Evolutionary conservation across 2,113 vertebrate species (phyloP).

Genomic region (Vulpes vulpes): DNA sequence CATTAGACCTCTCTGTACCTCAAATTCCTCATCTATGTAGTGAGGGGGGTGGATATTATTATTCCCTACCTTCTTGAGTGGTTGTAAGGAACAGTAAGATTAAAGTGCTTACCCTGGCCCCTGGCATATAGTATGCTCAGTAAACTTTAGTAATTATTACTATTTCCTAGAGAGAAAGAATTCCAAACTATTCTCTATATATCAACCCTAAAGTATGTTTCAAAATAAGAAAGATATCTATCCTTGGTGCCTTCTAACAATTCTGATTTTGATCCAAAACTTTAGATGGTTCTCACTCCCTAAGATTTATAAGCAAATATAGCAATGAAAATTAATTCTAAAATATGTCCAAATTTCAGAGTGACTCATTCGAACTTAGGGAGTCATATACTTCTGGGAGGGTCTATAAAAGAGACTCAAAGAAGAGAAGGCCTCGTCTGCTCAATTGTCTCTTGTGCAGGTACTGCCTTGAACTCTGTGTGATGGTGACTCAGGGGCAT

Average conservation of each 20-base stretch:
- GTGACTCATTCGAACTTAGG: neutral
- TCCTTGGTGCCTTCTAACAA: neutral
- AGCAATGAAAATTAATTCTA: neutral
- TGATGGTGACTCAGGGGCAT: neutral
- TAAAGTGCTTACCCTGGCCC: neutral
- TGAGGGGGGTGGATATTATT: neutral
- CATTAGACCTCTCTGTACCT: neutral
- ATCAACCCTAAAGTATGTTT: neutral
- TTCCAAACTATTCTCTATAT: neutral
- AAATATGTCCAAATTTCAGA: neutral
- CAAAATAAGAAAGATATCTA: conserved; percentile 41
- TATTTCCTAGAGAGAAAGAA: neutral
- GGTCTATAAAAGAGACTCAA: neutral
- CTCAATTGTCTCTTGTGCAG: neutral
- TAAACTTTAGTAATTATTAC: neutral
- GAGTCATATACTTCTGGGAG: neutral
- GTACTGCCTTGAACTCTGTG: neutral
- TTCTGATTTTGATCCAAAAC: neutral
- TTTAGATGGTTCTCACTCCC: neutral
- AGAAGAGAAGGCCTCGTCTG: neutral
- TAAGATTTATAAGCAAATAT: neutral
- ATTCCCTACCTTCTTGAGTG: neutral
- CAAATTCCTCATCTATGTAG: neutral
- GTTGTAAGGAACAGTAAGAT: neutral
- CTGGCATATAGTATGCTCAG: neutral